Evolutionary conservation across 2,797 vertebrate species (phyloP).

Genomic region (Scolopax rusticola): DNA sequence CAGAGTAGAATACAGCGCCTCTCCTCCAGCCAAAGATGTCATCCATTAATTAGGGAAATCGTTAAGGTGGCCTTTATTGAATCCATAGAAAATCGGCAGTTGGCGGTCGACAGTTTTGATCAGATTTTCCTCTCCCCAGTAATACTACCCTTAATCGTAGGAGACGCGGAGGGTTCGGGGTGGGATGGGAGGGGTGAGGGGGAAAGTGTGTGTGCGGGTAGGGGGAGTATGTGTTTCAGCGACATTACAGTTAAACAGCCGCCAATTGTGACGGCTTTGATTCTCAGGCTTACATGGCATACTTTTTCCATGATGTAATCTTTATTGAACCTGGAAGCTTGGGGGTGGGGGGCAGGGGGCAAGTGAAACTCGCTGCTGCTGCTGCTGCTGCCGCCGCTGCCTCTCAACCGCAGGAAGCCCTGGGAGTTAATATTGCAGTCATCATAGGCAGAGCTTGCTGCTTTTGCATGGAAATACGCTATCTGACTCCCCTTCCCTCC

Average conservation of each 20-base stretch:
- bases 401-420: slow-evolving; percentile 67
- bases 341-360: slow-evolving; percentile 80
- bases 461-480: slow-evolving; percentile 48
- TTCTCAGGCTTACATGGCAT: slow-evolving; percentile 97
- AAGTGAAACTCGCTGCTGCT: slow-evolving; percentile 43
- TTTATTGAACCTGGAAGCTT: slow-evolving; percentile 95
- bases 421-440: slow-evolving; percentile 61
- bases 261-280: slow-evolving; percentile 91
- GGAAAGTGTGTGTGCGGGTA: slow-evolving; percentile 27
- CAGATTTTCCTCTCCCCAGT: slow-evolving; percentile 93
- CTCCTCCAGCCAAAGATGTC: slow-evolving; percentile 99
- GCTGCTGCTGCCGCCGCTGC: slow-evolving; percentile 9
- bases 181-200: slow-evolving; percentile 48
- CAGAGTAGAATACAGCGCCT: slow-evolving; percentile 99
- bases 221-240: slow-evolving; percentile 88
- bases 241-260: slow-evolving; percentile 92
- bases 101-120: slow-evolving; percentile 99
- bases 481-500: slow-evolving; percentile 32
- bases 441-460: slow-evolving; percentile 31
- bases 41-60: slow-evolving; percentile 99
- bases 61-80: slow-evolving; percentile 99
- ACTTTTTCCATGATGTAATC: slow-evolving; percentile 99
- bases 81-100: slow-evolving; percentile 97
- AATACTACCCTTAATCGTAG: slow-evolving; percentile 86
- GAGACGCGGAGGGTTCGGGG: slow-evolving; percentile 71